A percentile compares a stretch with the other conserved stretches of the same genome.
These are phyloP conservation scores for Phenganax subtilis DNA, from an alignment of 92 coral and sea anemone species.

Conservation along the genomic window DNA sequence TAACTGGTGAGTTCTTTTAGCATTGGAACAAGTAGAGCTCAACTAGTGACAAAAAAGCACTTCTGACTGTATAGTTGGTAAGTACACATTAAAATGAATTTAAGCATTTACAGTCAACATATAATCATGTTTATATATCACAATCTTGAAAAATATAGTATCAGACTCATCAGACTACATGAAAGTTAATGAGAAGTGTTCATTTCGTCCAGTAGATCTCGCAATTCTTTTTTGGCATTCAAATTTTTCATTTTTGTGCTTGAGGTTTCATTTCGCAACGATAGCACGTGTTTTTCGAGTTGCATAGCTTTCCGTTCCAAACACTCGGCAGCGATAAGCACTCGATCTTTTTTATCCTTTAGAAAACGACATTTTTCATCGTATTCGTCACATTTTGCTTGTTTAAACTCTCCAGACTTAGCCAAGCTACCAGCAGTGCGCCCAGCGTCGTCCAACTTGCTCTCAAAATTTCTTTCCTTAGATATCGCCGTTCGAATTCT, in stretches of 20 bases:
- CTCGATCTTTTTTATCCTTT: constrained; percentile 8
- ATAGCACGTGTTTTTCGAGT: background rate
- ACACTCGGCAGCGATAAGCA: constrained; percentile 18
- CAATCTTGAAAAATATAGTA: background rate
- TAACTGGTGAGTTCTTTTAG: constrained; percentile 7
- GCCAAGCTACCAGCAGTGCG: background rate
- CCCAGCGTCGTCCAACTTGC: constrained; percentile 18
- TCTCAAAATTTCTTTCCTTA: constrained; percentile 16
- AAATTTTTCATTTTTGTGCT: background rate
- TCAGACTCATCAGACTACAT: background rate
- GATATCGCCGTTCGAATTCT: constrained; percentile 23
- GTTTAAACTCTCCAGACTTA: constrained; percentile 16
- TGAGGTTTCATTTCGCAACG: background rate
- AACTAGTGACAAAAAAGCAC: too few species aligned
- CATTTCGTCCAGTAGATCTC: constrained; percentile 17
- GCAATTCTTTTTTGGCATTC: background rate
- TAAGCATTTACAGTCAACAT: background rate
- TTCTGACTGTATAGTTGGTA: too few species aligned
- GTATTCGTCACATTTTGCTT: constrained; percentile 29
- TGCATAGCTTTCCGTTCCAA: constrained; percentile 17
- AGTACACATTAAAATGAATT: too few species aligned
- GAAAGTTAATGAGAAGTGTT: background rate
- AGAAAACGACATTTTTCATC: constrained; percentile 15
- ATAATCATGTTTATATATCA: background rate
- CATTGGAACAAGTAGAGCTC: too few species aligned